Base-by-base conservation (phyloP, 2,888 invertebrate genomes). In the Maniola hyperantus region DNA sequence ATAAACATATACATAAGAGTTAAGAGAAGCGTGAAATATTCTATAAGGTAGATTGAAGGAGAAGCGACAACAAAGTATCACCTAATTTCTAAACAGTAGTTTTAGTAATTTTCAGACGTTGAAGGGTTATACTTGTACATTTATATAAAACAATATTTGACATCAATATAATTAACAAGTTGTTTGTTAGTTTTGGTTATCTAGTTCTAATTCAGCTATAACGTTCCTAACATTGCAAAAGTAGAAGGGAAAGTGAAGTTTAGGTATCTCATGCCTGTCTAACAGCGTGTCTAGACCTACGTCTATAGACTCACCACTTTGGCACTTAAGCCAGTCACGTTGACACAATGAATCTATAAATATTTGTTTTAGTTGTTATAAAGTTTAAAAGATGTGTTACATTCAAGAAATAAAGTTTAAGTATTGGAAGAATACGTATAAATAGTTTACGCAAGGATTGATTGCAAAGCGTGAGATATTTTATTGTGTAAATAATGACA, bases 341-440 rank as follows among this genome's bases (percentile, higher is more conserved):
- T 91, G 92, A 82, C 85, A 87, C 89, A 92, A 91, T 89, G 91
- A 90, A 92, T 92, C 92, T 92, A 91, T 73, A 90, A 91, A 91
- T 88, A 83, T 83, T n/a, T 57, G 20, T 82, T 73, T 66, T 70
- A 66, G 53, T 60, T 62, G 67, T 69, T 65, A 63, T 42, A 64
- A 64, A 53, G 33, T 39, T 66, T 63, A 64, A 60, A 64, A 26
- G 39, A 11, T 36, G 33, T 53, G 34, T 8, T 54, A 34, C 46
- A 13, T 44, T 34, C 53, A 26, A 50, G 33, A 62, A 63, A 64
- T 33, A 61, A 33, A 63, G n/a, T 8, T 65, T 33, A 34, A 57
- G 42, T 50, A 18, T 39, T 64, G 20, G 53, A 46, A 65, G 39
- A 57, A 36, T 51, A 53, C 15, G 55, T 53, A 58, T 6, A 53